These are phyloP conservation scores for Ectemnius continuus DNA, from an alignment of 2,888 invertebrate species.

Conservation along the genomic window DNA sequence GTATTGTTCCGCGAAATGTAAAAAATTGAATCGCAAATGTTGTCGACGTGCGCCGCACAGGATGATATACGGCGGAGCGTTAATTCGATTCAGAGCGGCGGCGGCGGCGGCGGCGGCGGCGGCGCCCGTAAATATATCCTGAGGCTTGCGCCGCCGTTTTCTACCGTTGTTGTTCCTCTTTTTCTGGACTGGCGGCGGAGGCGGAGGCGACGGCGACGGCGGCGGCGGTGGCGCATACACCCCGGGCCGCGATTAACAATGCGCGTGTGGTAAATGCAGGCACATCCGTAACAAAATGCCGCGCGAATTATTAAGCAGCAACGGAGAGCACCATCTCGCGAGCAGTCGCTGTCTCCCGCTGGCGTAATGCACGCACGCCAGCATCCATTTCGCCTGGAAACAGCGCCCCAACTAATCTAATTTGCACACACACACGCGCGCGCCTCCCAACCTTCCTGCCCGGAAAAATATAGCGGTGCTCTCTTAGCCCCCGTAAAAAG, in stretches of 20 bases:
- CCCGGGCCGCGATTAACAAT: conserved; percentile 53
- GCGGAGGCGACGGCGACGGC: no score
- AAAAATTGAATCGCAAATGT: conserved; percentile 59
- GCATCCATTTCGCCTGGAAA: conserved; percentile 3
- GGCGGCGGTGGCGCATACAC: conserved; percentile 5
- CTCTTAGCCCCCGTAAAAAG: no score
- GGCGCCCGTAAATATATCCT: conserved; percentile 45
- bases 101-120: no score
- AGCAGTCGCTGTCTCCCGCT: conserved; percentile 8
- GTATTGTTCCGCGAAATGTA: conserved; percentile 44
- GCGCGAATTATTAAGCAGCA: conserved; percentile 52
- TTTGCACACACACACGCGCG: no score
- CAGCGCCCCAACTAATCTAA: neutral
- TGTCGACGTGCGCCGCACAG: conserved; percentile 54
- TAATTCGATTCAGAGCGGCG: conserved; percentile 57
- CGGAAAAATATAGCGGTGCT: no score
- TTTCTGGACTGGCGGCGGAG: no score
- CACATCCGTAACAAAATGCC: conserved; percentile 45
- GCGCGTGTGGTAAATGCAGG: conserved; percentile 44
- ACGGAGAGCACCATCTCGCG: conserved; percentile 19
- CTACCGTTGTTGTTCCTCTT: no score
- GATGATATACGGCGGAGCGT: conserved; percentile 50
- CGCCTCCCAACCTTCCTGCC: no score
- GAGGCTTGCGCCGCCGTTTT: conserved; percentile 19
- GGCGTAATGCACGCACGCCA: neutral